These are phyloP conservation scores for Cetoscarus ocellatus DNA, from an alignment of 2,797 vertebrate species.

Conservation along the genomic window DNA sequence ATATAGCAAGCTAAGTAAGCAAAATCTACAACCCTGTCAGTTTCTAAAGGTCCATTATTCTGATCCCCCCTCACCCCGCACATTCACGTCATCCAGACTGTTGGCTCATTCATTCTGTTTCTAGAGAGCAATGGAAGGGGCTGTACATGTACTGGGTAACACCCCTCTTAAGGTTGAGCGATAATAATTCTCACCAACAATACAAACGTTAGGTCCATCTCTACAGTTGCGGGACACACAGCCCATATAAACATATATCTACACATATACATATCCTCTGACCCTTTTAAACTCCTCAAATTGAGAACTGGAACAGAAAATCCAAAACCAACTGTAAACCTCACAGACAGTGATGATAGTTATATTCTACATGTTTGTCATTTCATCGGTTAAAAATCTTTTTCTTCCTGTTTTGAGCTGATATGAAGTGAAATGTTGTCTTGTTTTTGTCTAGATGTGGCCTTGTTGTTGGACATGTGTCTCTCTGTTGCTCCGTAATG, in stretches of 20 bases:
- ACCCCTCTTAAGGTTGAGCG: slow-evolving; percentile 56
- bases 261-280: slow-evolving; percentile 75
- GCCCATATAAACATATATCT: slow-evolving; percentile 82
- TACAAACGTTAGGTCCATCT: slow-evolving; percentile 83
- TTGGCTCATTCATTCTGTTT: slow-evolving; percentile 49
- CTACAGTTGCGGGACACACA: slow-evolving; percentile 69
- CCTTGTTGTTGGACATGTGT: slow-evolving; percentile 53
- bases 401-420: slow-evolving; percentile 57
- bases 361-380: slow-evolving; percentile 62
- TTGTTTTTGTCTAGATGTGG: slow-evolving; percentile 53
- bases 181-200: slow-evolving; percentile 70
- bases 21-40: slow-evolving; percentile 55
- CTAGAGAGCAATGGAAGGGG: slow-evolving; percentile 55
- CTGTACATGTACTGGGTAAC: slow-evolving; percentile 53
- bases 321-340: slow-evolving; percentile 76
- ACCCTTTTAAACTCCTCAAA: slow-evolving; percentile 70
- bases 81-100: slow-evolving; percentile 73
- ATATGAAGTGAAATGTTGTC: slow-evolving; percentile 69
- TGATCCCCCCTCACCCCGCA: slow-evolving; percentile 51
- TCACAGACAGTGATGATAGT: slow-evolving; percentile 79
- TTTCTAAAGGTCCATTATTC: slow-evolving; percentile 74
- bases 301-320: slow-evolving; percentile 63
- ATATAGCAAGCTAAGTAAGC: slow-evolving; percentile 53
- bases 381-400: slow-evolving; percentile 61
- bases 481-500: slow-evolving; percentile 50